These are phyloP conservation scores for Phengaris alcon DNA, from an alignment of 2,888 invertebrate genomes.

Conservation along the genomic window DNA sequence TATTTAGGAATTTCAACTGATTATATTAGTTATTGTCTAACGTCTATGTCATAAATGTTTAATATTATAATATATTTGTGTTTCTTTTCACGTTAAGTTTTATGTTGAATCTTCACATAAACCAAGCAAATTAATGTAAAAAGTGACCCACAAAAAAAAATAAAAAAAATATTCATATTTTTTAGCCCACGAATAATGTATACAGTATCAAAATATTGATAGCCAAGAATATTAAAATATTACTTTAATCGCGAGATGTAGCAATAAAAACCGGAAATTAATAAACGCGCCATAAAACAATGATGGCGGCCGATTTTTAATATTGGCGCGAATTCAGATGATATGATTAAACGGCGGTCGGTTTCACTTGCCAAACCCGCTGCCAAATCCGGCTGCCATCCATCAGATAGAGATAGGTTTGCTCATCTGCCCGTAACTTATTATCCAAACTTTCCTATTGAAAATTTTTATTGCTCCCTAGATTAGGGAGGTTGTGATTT, in stretches of 20 bases:
- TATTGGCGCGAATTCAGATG: slow-evolving; percentile 39
- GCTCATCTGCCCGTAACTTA: slow-evolving; percentile 25
- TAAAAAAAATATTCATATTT: too few relatives aligned
- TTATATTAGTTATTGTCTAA: too few relatives aligned
- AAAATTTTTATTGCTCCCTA: neutral
- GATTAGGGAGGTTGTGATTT: neutral
- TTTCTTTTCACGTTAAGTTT: too few relatives aligned
- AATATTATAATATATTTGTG: too few relatives aligned
- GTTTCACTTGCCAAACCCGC: slow-evolving; percentile 38
- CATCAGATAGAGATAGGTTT: slow-evolving; percentile 32
- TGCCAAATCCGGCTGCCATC: slow-evolving; percentile 43
- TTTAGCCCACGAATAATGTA: neutral
- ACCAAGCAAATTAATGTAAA: neutral
- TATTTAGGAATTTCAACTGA: too few relatives aligned
- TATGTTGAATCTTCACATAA: neutral
- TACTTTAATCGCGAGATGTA: slow-evolving; percentile 8
- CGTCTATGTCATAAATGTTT: too few relatives aligned
- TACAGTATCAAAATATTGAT: neutral
- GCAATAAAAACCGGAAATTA: slow-evolving; percentile 14
- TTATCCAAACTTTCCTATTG: neutral
- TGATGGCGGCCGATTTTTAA: slow-evolving; percentile 33
- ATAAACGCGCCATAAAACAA: slow-evolving; percentile 24
- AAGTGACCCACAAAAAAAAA: neutral
- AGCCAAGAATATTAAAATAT: slow-evolving; percentile 19
- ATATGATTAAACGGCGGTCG: slow-evolving; percentile 37